Conservation (phyloP, 2,888 invertebrate species). For the Agrochola macilenta region DNA sequence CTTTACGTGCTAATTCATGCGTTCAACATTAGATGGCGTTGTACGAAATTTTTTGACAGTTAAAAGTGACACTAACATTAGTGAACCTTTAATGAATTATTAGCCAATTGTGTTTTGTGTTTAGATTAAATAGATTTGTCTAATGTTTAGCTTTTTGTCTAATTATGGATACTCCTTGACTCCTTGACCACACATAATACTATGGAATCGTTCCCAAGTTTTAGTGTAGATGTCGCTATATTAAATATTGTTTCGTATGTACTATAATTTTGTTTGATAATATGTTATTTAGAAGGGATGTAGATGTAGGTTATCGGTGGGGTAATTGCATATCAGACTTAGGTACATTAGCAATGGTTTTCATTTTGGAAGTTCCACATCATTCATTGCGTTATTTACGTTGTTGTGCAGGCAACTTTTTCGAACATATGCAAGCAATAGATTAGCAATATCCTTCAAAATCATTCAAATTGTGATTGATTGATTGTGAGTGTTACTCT, state of each 20-base stretch:
- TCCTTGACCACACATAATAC: background rate
- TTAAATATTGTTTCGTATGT: background rate
- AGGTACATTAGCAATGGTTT: too few species aligned
- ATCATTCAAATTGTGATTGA: too few species aligned
- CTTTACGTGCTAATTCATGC: background rate
- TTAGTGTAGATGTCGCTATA: constrained; percentile 18
- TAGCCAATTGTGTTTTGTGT: background rate
- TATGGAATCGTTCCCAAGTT: background rate
- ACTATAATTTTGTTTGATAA: background rate
- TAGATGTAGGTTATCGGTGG: background rate
- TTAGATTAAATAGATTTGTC: background rate
- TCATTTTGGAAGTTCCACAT: too few species aligned
- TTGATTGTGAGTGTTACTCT: too few species aligned
- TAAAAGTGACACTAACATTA: background rate
- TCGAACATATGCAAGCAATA: too few species aligned
- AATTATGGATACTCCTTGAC: background rate
- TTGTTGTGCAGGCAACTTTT: too few species aligned
- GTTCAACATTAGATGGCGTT: constrained; percentile 39
- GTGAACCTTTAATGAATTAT: background rate
- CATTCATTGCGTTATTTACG: too few species aligned
- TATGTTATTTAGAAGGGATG: background rate
- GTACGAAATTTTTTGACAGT: background rate
- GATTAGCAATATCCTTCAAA: too few species aligned
- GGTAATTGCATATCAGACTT: too few species aligned
- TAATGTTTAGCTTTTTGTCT: background rate